Conservation (phyloP, 2,113 vertebrate genomes). For the Thermophis baileyi region DNA sequence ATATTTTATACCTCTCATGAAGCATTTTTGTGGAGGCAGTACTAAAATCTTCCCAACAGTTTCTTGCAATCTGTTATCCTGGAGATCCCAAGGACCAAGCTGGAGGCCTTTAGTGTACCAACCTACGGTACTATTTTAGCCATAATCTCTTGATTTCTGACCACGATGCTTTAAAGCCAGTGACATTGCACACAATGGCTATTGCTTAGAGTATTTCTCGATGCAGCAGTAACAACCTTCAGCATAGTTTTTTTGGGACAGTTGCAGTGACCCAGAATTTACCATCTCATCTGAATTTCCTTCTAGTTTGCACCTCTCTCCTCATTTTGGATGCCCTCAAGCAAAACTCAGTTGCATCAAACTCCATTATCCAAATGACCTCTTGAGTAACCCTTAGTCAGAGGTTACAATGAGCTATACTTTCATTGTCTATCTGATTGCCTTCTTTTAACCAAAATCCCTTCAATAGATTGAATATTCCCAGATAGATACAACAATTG, state of each 20-base stretch:
- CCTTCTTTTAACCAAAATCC: not conserved
- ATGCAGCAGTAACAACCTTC: not conserved
- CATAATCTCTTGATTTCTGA: not conserved
- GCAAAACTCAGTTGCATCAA: not conserved
- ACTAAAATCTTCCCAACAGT: not conserved
- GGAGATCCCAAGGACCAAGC: not conserved
- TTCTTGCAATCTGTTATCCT: not conserved
- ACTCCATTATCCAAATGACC: not conserved
- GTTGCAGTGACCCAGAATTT: not conserved
- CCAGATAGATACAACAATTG: not conserved
- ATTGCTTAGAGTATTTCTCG: not conserved
- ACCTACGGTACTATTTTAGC: not conserved
- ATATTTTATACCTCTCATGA: not conserved
- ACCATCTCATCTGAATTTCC: not conserved
- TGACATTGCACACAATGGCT: not conserved
- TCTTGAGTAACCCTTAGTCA: not conserved
- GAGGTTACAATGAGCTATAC: not conserved
- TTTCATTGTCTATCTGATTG: not conserved
- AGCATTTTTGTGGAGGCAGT: not conserved
- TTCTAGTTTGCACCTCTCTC: not conserved
- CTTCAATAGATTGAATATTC: not conserved
- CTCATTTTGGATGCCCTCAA: not conserved
- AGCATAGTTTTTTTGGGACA: not conserved
- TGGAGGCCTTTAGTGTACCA: not conserved
- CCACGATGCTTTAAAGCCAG: not conserved